These are phyloP conservation scores for Campylomormyrus tamandua DNA, from an alignment of 2,113 vertebrate species.

Conservation along the genomic window DNA sequence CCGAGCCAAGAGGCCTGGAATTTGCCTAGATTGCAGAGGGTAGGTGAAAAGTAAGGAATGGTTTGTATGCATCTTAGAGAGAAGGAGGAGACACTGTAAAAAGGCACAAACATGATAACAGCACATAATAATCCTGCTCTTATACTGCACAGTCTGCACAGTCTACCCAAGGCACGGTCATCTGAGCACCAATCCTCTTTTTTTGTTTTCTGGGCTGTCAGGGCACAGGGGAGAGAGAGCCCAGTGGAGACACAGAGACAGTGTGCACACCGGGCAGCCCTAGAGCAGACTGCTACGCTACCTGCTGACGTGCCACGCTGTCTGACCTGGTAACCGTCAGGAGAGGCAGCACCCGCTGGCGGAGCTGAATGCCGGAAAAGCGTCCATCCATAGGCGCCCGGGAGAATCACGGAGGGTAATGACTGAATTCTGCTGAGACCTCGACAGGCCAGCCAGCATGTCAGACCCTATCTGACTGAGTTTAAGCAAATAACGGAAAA, in stretches of 20 bases:
- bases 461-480: conserved; percentile 58
- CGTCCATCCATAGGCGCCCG: neutral
- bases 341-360: neutral
- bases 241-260: neutral
- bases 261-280: neutral
- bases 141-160: neutral
- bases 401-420: neutral
- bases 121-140: neutral
- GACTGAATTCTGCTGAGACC: neutral
- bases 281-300: neutral
- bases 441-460: conserved; percentile 22
- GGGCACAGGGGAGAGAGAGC: neutral
- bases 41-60: neutral
- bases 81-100: neutral
- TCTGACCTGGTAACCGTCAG: neutral
- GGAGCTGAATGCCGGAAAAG: neutral
- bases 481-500: conserved; percentile 63
- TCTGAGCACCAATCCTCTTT: neutral
- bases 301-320: neutral
- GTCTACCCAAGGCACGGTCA: neutral
- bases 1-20: neutral
- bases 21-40: neutral
- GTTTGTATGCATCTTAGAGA: neutral
- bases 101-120: neutral
- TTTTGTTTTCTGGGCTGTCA: neutral